Evolutionary conservation across 2,113 vertebrate genomes (phyloP).

Genomic region (Pedetes capensis): DNA sequence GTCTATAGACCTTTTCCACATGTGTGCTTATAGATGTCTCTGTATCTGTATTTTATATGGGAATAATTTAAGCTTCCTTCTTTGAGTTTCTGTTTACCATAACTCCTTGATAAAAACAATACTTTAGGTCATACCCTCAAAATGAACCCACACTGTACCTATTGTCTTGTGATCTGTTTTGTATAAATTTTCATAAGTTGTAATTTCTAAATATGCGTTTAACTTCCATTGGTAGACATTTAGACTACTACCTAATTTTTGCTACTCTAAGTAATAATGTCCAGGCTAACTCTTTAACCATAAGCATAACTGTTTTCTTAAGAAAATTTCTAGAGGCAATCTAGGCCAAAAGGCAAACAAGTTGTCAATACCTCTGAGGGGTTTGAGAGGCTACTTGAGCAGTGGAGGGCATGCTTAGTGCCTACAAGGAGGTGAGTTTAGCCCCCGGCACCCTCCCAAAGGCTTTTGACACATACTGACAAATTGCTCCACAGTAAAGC

Average conservation of each 20-base stretch:
- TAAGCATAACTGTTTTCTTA: constrained; percentile 19
- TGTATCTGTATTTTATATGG: constrained; percentile 62
- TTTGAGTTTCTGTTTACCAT: constrained; percentile 64
- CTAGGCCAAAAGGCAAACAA: background rate
- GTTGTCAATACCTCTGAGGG: background rate
- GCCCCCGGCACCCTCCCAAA: background rate
- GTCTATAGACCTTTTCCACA: background rate
- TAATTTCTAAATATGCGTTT: background rate
- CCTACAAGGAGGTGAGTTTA: background rate
- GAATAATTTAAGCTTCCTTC: constrained; percentile 59
- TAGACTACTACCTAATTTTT: background rate
- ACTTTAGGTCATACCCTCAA: background rate
- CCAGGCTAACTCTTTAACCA: background rate
- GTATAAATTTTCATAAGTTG: background rate
- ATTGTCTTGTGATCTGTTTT: background rate
- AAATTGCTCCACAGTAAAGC: background rate
- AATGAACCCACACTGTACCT: background rate
- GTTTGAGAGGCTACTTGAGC: background rate
- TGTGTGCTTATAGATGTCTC: background rate
- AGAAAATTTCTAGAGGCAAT: constrained; percentile 15
- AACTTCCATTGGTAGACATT: background rate
- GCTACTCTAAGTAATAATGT: background rate
- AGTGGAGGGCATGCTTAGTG: background rate
- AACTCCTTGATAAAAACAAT: constrained; percentile 73
- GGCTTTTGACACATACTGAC: background rate